Conservation (phyloP, 2,888 invertebrate genomes). For the Macrophya alboannulata region DNA sequence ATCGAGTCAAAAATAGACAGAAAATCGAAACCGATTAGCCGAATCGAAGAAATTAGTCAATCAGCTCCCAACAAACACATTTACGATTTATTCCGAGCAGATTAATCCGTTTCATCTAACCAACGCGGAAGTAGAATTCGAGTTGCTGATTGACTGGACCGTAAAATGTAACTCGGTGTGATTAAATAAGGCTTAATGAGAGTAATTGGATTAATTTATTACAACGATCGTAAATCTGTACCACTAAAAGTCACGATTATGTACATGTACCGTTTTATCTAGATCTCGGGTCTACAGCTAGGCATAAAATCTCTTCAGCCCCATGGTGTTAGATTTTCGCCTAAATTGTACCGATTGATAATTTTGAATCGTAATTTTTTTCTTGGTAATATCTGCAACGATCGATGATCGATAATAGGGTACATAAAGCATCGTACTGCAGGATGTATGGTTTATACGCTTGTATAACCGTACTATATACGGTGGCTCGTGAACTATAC, state of each 20-base stretch:
- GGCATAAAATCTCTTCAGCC: not conserved
- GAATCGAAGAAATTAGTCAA: not conserved
- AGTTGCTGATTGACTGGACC: not conserved
- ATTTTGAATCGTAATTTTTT: too few relatives aligned
- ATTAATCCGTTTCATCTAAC: not conserved
- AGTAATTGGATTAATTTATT: constrained; percentile 7
- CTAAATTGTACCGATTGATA: not conserved
- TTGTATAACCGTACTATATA: not conserved
- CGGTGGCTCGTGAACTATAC: constrained; percentile 63
- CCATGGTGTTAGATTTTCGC: not conserved
- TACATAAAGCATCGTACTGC: not conserved
- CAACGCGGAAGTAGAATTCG: not conserved
- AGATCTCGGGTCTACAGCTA: not conserved
- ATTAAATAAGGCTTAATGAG: not conserved
- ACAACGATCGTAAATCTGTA: not conserved
- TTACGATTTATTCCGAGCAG: not conserved
- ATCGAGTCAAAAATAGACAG: too few relatives aligned
- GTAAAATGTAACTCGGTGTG: not conserved
- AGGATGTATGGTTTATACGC: not conserved
- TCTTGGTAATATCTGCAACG: too few relatives aligned
- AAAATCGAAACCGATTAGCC: too few relatives aligned
- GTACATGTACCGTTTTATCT: too few relatives aligned
- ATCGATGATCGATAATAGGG: not conserved
- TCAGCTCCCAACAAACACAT: not conserved
- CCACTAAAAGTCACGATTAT: not conserved